Evolutionary conservation across 2,797 vertebrate genomes (phyloP), one percentile per base, ranked within the genome.

Genomic region (Poeciliopsis paucimaculata): DNA sequence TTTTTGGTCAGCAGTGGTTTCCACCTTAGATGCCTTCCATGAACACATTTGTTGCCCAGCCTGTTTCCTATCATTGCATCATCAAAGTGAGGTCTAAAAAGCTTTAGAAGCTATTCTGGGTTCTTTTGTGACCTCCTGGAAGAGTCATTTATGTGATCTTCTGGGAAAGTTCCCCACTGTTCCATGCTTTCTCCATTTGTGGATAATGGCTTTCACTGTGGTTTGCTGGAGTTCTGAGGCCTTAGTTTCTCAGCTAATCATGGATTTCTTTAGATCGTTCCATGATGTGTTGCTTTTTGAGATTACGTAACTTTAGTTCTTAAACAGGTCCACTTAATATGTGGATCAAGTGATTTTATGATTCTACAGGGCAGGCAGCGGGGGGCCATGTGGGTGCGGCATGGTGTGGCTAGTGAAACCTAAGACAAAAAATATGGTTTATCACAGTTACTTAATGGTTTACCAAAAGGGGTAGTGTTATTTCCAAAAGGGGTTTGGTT

Each of bases 101-200:
- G 20, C 36, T 68, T 41, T 12, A 23, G 36, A 26, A 15, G 20
- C 18, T 68, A 28, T 68, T 41, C 20, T 68, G 64, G 64, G 36
- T 12, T 68, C 20, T 68, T 41, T 26, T 39, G 34, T 39, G 34
- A 68, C 34, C 34, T 68, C 36, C 36, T 68, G 36, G 64, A 39
- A 68, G 8, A 68, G 36, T 23, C 64, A 68, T 41, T 20, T 20
- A 41, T 68, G 11, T n/a, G 66, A 26, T 43, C 66, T 13, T 70
- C 23, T 70, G 39, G 23, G 16, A n/a, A 43, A 70, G 39, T 12
- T 43, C 23, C 39, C 39, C 64, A 68, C 64, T 68, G 64, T 39
- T 68, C 64, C 39, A 70, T 70, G 36, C n/a, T 70, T 70, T n/a
- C 39, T 43, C 66, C 39, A 43, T 70, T n/a, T 70, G 23, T 70